phyloP scores from a whole-genome alignment of 1,140 invertebrate genomes.

The Cryptotermes secundus region DNA sequence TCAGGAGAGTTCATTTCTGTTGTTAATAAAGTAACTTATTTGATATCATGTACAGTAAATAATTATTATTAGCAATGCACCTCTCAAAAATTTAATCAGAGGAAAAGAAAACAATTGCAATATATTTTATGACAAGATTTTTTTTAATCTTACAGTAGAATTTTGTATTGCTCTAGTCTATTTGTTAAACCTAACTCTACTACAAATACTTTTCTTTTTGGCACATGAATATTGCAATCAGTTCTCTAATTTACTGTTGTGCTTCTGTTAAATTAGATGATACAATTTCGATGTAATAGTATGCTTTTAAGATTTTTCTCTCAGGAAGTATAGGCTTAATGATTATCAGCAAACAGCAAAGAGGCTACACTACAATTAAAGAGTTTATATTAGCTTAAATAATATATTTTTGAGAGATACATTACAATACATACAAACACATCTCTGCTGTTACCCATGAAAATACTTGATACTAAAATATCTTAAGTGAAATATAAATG shows the following conservation, averaged over 20 bases:
- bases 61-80: slow-evolving; percentile 1
- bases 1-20: background rate
- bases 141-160: background rate
- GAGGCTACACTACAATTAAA: background rate
- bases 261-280: background rate
- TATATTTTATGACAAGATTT: background rate
- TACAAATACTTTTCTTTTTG: background rate
- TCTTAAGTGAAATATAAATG: slow-evolving; percentile 4
- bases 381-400: slow-evolving; percentile 5
- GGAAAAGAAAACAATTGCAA: background rate
- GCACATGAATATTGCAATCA: slow-evolving; percentile 12
- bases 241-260: background rate
- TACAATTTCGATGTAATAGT: background rate
- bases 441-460: slow-evolving; percentile 7
- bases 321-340: background rate
- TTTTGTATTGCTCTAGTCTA: background rate
- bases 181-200: background rate
- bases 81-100: slow-evolving; percentile 7
- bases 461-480: slow-evolving; percentile 8
- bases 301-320: background rate
- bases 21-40: slow-evolving; percentile 19
- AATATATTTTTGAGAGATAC: slow-evolving; percentile 20
- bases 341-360: background rate
- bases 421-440: slow-evolving; percentile 10
- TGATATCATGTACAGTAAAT: background rate